These are phyloP conservation scores for Oryzias woworae DNA, from an alignment of 2,113 vertebrate species.

Conservation along the genomic window DNA sequence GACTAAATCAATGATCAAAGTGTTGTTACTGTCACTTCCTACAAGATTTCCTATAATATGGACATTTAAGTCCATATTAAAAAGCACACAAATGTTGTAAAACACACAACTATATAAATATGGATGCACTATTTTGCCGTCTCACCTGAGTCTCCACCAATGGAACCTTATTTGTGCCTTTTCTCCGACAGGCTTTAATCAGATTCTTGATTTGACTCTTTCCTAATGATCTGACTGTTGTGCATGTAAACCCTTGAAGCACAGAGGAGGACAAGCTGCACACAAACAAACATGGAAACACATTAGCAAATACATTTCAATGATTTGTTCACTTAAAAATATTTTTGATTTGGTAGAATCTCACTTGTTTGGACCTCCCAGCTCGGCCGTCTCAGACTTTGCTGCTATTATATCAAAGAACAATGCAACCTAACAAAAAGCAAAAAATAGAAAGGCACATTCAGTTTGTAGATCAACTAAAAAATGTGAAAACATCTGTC, in stretches of 20 bases:
- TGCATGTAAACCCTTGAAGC: slow-evolving; percentile 78
- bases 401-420: slow-evolving; percentile 61
- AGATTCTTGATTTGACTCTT: slow-evolving; percentile 40
- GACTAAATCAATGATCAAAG: no score
- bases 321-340: background rate
- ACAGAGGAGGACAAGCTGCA: slow-evolving; percentile 70
- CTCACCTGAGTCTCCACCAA: slow-evolving; percentile 75
- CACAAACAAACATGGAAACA: slow-evolving; percentile 13
- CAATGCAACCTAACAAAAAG: slow-evolving; percentile 60
- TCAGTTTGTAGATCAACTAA: no score
- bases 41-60: no score
- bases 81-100: no score
- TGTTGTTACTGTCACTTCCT: no score
- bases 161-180: slow-evolving; percentile 25
- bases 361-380: slow-evolving; percentile 55
- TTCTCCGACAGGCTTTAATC: slow-evolving; percentile 60
- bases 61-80: no score
- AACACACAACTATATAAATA: background rate
- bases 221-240: slow-evolving; percentile 39
- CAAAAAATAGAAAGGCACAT: no score
- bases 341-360: slow-evolving; percentile 13
- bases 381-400: background rate
- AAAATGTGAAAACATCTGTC: no score
- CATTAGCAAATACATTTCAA: background rate
- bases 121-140: background rate